A percentile compares a stretch with the other conserved stretches of the same genome.
These are phyloP conservation scores for Podotricha telesiphe DNA, from an alignment of 2,888 invertebrate species.

Conservation along the genomic window DNA sequence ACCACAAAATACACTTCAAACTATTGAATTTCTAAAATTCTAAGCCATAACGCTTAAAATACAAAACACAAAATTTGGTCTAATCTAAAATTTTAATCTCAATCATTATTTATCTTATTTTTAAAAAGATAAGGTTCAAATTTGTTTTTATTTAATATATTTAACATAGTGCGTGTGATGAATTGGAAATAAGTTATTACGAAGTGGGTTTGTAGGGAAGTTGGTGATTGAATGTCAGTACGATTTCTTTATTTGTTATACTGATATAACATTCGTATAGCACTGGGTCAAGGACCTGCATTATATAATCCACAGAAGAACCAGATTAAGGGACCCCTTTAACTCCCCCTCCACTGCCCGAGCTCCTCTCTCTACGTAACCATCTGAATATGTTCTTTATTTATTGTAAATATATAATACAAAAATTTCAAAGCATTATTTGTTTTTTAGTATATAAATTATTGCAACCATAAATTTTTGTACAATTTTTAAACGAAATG, in stretches of 20 bases:
- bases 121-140: neutral
- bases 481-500: too few relatives aligned
- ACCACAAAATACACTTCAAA: slow-evolving; percentile 7
- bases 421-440: too few relatives aligned
- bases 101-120: slow-evolving; percentile 8
- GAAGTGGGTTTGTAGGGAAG: slow-evolving; percentile 45
- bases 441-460: too few relatives aligned
- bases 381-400: too few relatives aligned
- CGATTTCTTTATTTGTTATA: slow-evolving; percentile 40
- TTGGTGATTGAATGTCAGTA: slow-evolving; percentile 41
- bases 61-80: neutral
- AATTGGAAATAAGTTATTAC: slow-evolving; percentile 48
- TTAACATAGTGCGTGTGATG: slow-evolving; percentile 42
- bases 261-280: slow-evolving; percentile 27
- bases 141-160: neutral
- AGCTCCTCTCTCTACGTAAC: too few relatives aligned
- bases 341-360: too few relatives aligned
- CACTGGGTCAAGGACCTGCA: slow-evolving; percentile 36
- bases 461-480: too few relatives aligned
- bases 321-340: too few relatives aligned
- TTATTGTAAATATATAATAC: too few relatives aligned
- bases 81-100: neutral
- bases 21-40: slow-evolving; percentile 13
- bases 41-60: slow-evolving; percentile 1
- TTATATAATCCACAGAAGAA: too few relatives aligned